Base-by-base conservation (phyloP, 1,140 invertebrate genomes). In the Grapholita molesta region DNA sequence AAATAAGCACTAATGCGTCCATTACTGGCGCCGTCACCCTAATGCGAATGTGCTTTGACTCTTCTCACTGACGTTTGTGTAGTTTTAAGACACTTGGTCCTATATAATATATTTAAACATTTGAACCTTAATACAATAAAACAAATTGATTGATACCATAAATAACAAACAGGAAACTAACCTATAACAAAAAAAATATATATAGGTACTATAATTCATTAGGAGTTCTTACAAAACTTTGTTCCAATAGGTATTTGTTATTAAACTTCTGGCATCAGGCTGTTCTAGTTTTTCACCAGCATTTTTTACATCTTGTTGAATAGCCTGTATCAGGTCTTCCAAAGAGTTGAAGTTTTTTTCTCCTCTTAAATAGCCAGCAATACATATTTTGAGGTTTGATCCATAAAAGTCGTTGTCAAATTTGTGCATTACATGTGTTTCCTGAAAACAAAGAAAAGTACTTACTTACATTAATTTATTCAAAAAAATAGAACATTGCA, bases 361-460 rank as follows among this genome's bases (percentile, higher is more conserved):
- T 7, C 94, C 94, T 80, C 98, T 91, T 69, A 99, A 94, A 82
- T 96, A 99, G 24, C 96, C 97, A 15, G 96, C 80, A 67, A 99
- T 94, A 69, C 95, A 94, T 25, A 98, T 93, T 93, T 96, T 97
- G 42, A 99, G 88, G 65, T 92, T 85, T 64, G 94, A 93, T 3
- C 96, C 98, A 92, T 99, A 99, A 78, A 99, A 97, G 92, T 99
- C 97, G 35, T 93, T 83, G 15, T 95, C 92, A 86, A 97, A 99
- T 73, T 95, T 92, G 78, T 99, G 95, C 65, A 99, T 89, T 33
- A 99, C 95, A 85, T 99, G 97, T 0, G 97, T 96, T 94, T 99
- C 97, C 95, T 96, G 85, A 18, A 94, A 93, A 74, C 78, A 79
- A 75, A 77, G 25, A 57, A 65, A 70, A 70, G 52, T 64, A 65